Evolutionary conservation across 2,888 invertebrate species (phyloP), one percentile per base, ranked within the genome.

Genomic region (Cryptocephalus primarius): DNA sequence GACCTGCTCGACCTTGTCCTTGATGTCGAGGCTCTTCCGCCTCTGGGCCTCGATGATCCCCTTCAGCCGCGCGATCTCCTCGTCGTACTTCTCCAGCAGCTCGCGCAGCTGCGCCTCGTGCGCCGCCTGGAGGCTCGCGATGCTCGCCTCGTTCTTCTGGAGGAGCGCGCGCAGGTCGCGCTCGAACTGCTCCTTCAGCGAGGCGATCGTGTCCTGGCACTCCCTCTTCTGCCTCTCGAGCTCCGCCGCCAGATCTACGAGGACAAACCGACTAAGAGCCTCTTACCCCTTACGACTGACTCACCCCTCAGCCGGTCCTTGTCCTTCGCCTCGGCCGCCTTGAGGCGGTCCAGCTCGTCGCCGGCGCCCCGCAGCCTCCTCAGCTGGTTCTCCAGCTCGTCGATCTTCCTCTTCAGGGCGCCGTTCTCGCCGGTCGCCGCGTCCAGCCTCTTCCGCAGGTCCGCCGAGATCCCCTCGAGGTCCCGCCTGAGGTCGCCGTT

Each of bases 81-180:
- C 72, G 56, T 76, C 77, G 55, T 76, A 73, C 39, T 69, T 67
- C 49, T 69, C 70, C 40, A 71, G 68, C 38, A 76, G 64, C 40
- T 75, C 73, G 45, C 71, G 66, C 13, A 77, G 54, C 1, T 72
- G 68, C 54, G 76, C 74, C 58, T 76, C 76, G 33, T 78, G 76
- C 32, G 76, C 67, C 50, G 64, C 67, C 61, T 78, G 77, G 56
- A 78, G 69, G 53, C 70, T 74, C 52, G 69, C 70, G 4, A 79
- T 74, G n/a, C 76, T 75, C 50, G 71, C 70, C 56, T 75, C 73
- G 53, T 77, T 76, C 56, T 75, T 73, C 46, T 73, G 73, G 22
- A 75, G 66, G 45, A 78, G 69, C 49, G 67, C 72, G 55, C 73
- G 74, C 41, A 76, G 72, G 44, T 78, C 74, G 52, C 62, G 68